A percentile compares a stretch with the other conserved stretches of the same genome.
phyloP scores from a whole-genome alignment of 2,113 vertebrate species.

The Theropithecus gelada region DNA sequence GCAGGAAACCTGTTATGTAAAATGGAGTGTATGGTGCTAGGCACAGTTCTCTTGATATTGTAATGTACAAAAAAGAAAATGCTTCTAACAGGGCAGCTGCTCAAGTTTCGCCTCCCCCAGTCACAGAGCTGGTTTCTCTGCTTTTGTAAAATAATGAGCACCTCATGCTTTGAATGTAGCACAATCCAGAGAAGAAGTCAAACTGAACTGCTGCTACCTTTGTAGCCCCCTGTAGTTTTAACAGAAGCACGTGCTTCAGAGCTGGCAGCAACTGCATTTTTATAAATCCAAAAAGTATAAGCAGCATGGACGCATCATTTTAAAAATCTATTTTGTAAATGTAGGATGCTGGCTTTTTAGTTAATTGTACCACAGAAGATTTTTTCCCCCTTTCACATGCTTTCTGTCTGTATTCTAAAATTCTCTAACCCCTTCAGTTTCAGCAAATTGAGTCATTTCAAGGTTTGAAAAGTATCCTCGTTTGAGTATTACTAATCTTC shows the following conservation, averaged over 20 bases:
- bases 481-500: not conserved
- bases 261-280: constrained; percentile 44
- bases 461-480: not conserved
- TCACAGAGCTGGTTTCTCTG: constrained; percentile 62
- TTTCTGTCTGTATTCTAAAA: not conserved
- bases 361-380: constrained; percentile 63
- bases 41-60: constrained; percentile 69
- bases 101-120: constrained; percentile 69
- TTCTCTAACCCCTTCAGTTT: constrained; percentile 20
- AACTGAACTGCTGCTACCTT: constrained; percentile 42
- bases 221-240: constrained; percentile 10
- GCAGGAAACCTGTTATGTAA: constrained; percentile 69
- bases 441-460: not conserved
- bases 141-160: constrained; percentile 75
- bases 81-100: constrained; percentile 77
- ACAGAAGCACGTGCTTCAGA: not conserved
- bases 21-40: constrained; percentile 46
- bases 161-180: constrained; percentile 63
- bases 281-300: constrained; percentile 57
- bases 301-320: not conserved
- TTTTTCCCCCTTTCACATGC: not conserved
- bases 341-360: constrained; percentile 40
- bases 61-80: constrained; percentile 64
- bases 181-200: constrained; percentile 72
- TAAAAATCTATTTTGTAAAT: constrained; percentile 71